Base-by-base conservation (phyloP, 1,140 invertebrate genomes). In the Pseudomyrmex sp. region DNA sequence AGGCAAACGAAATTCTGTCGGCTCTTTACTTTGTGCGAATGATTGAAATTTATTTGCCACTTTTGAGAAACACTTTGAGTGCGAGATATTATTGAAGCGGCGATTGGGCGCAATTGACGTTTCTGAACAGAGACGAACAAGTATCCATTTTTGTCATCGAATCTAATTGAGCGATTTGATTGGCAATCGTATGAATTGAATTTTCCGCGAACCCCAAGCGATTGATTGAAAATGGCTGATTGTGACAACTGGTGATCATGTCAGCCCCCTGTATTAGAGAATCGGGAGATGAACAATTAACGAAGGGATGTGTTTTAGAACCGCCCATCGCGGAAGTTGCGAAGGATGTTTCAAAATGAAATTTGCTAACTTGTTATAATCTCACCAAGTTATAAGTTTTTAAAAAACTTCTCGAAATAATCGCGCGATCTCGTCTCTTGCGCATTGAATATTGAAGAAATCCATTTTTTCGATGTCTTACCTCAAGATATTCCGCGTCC, bases 281-380 rank as follows among this genome's bases (percentile, higher is more conserved):
- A 87, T 84, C 88, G 90, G 92, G 93, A 94, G 93, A 94, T 94
- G 93, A 94, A 94, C 93, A 94, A 94, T 94, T 94, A 94, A 93
- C 91, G 68, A 75, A 89, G 91, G 91, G 93, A 35, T 35, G 84
- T 86, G 91, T 86, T 84, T 74, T 80, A 77, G 85, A 26, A 86
- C 87, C 93, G 92, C 94, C 94, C 94, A 93, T 89, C 85, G 88
- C 85, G 87, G 90, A 90, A 88, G 44, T 20, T 59, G 84, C 88
- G 86, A 80, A 90, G 88, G 83, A 66, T 85, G 84, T 62, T 50
- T 12, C 20, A 20, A 23, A 8, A 10, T 12, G 50, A 13, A 13
- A 13, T 52, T 52, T 10, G 13, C 9, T 52, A 10, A 52, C 13
- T 13, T 8, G 50, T 13, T 12, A 52, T 12, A 13, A 8, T 52